Base-by-base conservation (phyloP, 1,140 invertebrate species). In the Platyura marginata region DNA sequence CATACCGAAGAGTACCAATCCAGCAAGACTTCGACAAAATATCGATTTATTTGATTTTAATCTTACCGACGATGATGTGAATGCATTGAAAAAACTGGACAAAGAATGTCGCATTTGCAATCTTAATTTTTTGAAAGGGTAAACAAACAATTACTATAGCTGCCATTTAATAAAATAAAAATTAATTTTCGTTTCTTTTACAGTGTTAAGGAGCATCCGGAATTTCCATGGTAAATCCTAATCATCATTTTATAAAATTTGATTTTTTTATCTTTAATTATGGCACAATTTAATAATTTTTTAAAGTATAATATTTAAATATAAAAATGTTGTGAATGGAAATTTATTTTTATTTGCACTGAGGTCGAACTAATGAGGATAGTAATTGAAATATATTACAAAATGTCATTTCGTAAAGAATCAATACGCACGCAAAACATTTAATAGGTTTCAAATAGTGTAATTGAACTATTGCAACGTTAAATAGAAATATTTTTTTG, bases 1-100 rank as follows among this genome's bases (percentile, higher is more conserved):
- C 15, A 87, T 93, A 55, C 87, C 87, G 35, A 93, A 92, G 64
- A 88, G 82, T 55, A 75, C 74, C 1, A 84, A 76, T 53, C 64
- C 74, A 0, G 58, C 70, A 8, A 70, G 86, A 51, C 66, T 92
- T 1, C 71, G 72, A 51, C 61, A 71, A 53, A 77, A 77, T 51
- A 56, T 74, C 13, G 56, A 75, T 46, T 63, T 79, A 42, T 77
- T 77, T 47, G 68, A 75, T 54, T 79, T 78, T 51, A 56, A 68
- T 46, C 53, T 80, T 40, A 61, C 56, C 22, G 46, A 59, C 2
- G 55, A 64, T 2, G 76, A 79, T 49, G 64, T 76, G 44, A 50
- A 66, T 32, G 50, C 56, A 39, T 47, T 80, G 21, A 66, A 63
- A 46, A 55, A 51, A 21, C 54, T 79, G 37, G 77, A 87, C 50